Percentiles rank a stretch among this genome's conserved stretches.
Conservation (phyloP, 1,140 invertebrate species). For the Drosophila kohkoa region DNA sequence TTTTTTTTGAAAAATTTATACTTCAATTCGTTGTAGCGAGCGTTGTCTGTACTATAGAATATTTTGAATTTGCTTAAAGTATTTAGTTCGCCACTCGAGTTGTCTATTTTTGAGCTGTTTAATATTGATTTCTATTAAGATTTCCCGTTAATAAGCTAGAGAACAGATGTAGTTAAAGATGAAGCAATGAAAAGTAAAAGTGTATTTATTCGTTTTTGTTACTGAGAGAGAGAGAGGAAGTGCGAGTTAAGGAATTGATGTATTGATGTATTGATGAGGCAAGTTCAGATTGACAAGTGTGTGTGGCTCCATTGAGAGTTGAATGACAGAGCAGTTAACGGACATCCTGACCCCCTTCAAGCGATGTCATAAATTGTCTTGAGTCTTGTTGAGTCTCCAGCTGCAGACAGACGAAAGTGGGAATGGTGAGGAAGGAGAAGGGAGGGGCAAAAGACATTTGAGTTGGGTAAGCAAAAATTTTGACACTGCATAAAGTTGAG, state of each 20-base stretch:
- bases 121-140: conserved; percentile 8
- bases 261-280: not conserved
- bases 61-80: not conserved
- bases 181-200: no score
- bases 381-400: not conserved
- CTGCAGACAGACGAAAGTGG: no score
- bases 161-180: no score
- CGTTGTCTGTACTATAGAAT: not conserved
- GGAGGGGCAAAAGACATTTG: conserved; percentile 14
- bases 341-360: conserved; percentile 36
- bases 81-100: not conserved
- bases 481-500: conserved; percentile 73
- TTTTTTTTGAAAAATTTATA: not conserved
- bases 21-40: not conserved
- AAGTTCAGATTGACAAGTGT: conserved; percentile 23
- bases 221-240: not conserved
- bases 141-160: not conserved
- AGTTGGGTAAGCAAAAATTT: conserved; percentile 49
- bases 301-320: conserved; percentile 22
- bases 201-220: no score
- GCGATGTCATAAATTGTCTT: conserved; percentile 40
- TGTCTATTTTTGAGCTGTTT: not conserved
- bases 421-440: not conserved
- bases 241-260: not conserved
- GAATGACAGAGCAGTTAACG: conserved; percentile 38